These are phyloP conservation scores for Drosophila emarginata DNA, from an alignment of 2,888 invertebrate species.

Conservation along the genomic window DNA sequence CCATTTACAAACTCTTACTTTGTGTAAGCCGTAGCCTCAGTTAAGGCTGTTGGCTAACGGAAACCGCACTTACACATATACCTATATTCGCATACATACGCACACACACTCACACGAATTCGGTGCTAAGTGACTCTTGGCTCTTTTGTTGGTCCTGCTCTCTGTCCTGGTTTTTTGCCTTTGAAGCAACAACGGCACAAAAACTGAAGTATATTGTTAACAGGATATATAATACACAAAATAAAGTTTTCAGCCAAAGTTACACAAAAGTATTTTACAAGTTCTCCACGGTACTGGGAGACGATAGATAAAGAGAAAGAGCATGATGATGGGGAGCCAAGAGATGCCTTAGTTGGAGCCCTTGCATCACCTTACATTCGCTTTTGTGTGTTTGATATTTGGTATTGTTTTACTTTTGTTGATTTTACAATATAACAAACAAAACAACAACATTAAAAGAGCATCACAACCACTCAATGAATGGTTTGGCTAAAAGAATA, in stretches of 20 bases:
- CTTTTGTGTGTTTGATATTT: constrained; percentile 73
- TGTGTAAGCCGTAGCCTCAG: constrained; percentile 16
- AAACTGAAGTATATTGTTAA: constrained; percentile 78
- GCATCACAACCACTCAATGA: background rate
- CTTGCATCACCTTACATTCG: constrained; percentile 70
- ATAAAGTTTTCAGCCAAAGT: constrained; percentile 78
- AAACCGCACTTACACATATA: constrained; percentile 69
- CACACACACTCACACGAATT: constrained; percentile 33
- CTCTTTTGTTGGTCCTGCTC: constrained; percentile 57
- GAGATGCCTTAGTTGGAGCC: background rate
- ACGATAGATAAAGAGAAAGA: constrained; percentile 8
- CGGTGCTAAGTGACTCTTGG: constrained; percentile 71
- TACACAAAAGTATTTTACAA: constrained; percentile 78
- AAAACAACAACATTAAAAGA: background rate
- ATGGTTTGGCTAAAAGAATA: constrained; percentile 37
- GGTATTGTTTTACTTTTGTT: constrained; percentile 76
- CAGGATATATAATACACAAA: constrained; percentile 79
- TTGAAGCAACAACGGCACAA: constrained; percentile 62
- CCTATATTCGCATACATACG: constrained; percentile 24
- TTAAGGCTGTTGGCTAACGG: constrained; percentile 76
- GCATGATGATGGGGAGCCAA: background rate
- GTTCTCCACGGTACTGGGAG: constrained; percentile 46
- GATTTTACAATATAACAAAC: constrained; percentile 38
- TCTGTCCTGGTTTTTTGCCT: constrained; percentile 32
- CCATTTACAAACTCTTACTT: background rate